Evolutionary conservation across 1,140 invertebrate species (phyloP), one percentile per base, ranked within the genome.

Genomic region (Maniola jurtina): DNA sequence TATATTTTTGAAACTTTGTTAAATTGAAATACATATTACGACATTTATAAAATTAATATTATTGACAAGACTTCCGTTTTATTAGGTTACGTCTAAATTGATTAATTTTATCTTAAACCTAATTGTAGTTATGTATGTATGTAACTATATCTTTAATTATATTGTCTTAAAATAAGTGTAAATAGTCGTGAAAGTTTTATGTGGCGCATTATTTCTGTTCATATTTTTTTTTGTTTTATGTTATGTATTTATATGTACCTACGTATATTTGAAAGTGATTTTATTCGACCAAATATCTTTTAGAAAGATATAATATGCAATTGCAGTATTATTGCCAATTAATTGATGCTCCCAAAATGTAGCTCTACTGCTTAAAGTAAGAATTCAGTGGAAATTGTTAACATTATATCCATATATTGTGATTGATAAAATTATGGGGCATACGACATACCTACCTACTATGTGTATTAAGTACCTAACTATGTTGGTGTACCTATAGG

Each of bases 141-240:
- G 83, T 89, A 89, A 73, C 79, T 86, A 88, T 84, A 86, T 86
- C 79, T 86, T 86, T 88, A 89, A 84, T 80, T 84, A 87, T 85
- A 82, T 83, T 72, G 79, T 88, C 76, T 80, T 86, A 80, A 76
- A 62, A 73, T 87, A 89, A 84, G 81, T 90, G 88, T 89, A 90
- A 80, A 90, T 90, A 90, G 80, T 89, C 72, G 86, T 89, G 86
- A 81, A 89, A 82, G 83, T 87, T 89, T 86, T 90, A 88, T 83
- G 88, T 90, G 85, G 88, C 88, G 86, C 79, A 86, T 90, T 88
- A 81, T 83, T 84, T 89, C 83, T 83, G 80, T 88, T 88, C 70
- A 83, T 83, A 81, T 83, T 80, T 87, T 80, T 80, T 79, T 84
- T 79, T 86, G 75, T 84, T 88, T 87, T 79, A 86, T 77, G 79